phyloP scores from a whole-genome alignment of 2,113 vertebrate species.

The Passer montanus region DNA sequence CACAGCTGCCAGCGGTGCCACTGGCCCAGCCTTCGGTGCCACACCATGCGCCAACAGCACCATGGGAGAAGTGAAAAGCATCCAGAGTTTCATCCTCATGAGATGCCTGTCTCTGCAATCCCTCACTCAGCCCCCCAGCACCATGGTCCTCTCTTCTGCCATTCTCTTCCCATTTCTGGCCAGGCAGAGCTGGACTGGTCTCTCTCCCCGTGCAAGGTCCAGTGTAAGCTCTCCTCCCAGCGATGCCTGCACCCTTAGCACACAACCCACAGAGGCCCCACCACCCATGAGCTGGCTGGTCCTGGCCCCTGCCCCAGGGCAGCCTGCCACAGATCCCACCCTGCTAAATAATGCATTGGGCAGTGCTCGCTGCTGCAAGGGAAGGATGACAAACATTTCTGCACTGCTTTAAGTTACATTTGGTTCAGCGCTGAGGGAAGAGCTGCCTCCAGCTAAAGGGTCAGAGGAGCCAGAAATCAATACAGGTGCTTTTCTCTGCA shows the following conservation, averaged over 20 bases:
- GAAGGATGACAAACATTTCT: slow-evolving; percentile 51
- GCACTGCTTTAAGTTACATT: slow-evolving; percentile 55
- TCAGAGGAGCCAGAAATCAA: slow-evolving; percentile 73
- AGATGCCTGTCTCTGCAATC: background rate
- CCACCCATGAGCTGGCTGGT: background rate
- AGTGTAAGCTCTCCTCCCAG: background rate
- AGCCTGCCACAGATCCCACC: background rate
- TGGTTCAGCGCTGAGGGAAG: slow-evolving; percentile 56
- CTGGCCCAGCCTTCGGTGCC: background rate
- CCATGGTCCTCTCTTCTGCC: background rate
- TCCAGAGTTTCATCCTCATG: fast-evolving
- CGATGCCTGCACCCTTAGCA: fast-evolving
- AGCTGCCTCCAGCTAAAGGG: slow-evolving; percentile 68
- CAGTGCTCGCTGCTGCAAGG: slow-evolving; percentile 30
- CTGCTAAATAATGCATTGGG: slow-evolving; percentile 59
- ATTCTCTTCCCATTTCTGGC: background rate
- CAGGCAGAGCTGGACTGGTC: fast-evolving
- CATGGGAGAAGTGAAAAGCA: fast-evolving
- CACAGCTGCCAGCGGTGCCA: background rate
- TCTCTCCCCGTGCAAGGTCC: fast-evolving
- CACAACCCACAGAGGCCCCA: background rate
- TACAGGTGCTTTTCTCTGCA: background rate
- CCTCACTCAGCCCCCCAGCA: background rate
- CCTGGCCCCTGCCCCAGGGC: background rate
- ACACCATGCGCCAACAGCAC: fast-evolving